A percentile compares a stretch with the other conserved stretches of the same genome.
Conservation (phyloP, 1,140 invertebrate genomes). For the Halyomorpha halys region DNA sequence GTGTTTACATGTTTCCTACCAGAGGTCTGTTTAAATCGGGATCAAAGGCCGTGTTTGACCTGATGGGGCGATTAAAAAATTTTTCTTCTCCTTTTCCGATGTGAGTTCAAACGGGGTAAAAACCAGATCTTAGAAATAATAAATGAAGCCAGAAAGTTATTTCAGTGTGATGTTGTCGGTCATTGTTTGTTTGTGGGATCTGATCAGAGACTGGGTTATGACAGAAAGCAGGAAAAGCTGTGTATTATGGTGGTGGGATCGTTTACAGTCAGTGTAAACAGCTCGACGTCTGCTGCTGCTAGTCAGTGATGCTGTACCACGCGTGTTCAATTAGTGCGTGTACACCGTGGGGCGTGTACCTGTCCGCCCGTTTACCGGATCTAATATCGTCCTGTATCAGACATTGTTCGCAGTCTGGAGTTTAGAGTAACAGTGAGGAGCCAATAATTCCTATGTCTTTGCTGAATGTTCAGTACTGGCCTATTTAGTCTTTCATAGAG, state of each 20-base stretch:
- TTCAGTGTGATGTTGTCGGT: neutral
- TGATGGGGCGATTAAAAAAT: constrained; percentile 2
- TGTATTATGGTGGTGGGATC: constrained; percentile 11
- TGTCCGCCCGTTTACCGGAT: no score
- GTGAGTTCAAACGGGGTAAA: neutral
- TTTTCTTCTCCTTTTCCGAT: neutral
- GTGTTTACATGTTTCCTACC: no score
- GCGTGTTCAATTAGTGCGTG: no score
- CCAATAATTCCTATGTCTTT: no score
- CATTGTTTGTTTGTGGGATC: constrained; percentile 1
- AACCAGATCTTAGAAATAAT: constrained; percentile 9
- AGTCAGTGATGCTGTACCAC: neutral
- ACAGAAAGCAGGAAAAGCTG: constrained; percentile 10
- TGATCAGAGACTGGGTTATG: constrained; percentile 5
- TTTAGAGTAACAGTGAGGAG: no score
- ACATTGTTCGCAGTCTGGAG: no score
- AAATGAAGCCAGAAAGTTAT: neutral
- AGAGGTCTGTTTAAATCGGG: neutral
- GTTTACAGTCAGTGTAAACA: constrained; percentile 3
- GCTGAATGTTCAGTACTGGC: no score
- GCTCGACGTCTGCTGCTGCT: constrained; percentile 1
- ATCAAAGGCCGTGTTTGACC: constrained; percentile 9
- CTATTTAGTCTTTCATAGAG: no score
- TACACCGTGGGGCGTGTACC: no score
- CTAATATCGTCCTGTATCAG: no score